Conservation (phyloP, 1,140 invertebrate genomes). For the Rhopalosiphum padi region DNA sequence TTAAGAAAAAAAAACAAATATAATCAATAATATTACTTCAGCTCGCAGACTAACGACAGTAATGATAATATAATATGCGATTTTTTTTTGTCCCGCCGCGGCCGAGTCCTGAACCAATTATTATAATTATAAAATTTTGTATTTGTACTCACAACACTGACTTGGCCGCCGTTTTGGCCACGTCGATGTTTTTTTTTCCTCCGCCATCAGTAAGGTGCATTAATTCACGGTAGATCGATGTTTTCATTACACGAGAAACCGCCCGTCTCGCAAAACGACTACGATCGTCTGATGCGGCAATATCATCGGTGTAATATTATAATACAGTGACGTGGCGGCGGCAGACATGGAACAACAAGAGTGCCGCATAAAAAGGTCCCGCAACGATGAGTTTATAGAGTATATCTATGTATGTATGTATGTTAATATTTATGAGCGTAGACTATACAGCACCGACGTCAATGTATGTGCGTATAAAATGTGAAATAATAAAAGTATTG, state of each 20-base stretch:
- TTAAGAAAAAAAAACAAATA: neutral
- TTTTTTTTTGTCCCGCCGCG: too few species aligned
- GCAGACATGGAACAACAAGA: neutral
- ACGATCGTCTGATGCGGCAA: neutral
- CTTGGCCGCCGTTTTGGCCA: neutral
- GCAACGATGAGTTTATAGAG: neutral
- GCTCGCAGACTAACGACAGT: neutral
- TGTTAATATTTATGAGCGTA: conserved; percentile 29
- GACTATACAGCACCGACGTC: neutral
- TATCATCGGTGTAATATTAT: neutral
- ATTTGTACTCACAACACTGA: neutral
- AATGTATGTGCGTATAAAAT: neutral
- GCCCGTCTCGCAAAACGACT: neutral
- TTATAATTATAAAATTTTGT: neutral
- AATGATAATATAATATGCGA: neutral
- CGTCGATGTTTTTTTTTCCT: neutral
- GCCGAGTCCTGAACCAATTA: neutral
- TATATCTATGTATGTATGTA: neutral
- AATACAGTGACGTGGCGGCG: neutral
- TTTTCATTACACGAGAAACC: conserved; percentile 31
- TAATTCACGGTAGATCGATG: neutral
- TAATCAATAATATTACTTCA: neutral
- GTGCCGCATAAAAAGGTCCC: neutral
- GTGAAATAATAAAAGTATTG: conserved; percentile 6
- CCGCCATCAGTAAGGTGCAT: neutral